These are phyloP conservation scores for Aurelia coerulea DNA, from an alignment of 30 jellyfish, hydroid and myxozoan genomes.

Conservation along the genomic window DNA sequence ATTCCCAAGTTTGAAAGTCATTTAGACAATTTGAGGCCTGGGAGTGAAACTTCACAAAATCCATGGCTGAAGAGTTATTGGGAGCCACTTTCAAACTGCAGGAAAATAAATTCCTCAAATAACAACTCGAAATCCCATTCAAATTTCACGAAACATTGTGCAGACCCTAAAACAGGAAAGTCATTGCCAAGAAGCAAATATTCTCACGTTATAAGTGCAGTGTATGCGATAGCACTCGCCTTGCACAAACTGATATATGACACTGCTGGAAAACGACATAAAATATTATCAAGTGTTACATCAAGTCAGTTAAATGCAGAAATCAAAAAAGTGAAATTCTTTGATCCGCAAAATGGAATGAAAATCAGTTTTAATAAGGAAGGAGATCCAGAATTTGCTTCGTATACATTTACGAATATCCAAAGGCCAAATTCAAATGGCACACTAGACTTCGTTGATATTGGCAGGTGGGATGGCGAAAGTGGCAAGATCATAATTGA, in stretches of 20 bases:
- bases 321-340: slow-evolving; percentile 37
- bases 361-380: slow-evolving; percentile 51
- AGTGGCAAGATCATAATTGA: slow-evolving; percentile 3
- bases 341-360: slow-evolving; percentile 44
- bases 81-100: slow-evolving; percentile 28
- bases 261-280: slow-evolving; percentile 1
- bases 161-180: slow-evolving; percentile 29
- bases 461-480: slow-evolving; percentile 83
- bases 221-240: slow-evolving; percentile 78
- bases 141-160: neutral
- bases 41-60: slow-evolving; percentile 2
- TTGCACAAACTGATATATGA: slow-evolving; percentile 38
- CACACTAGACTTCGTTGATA: slow-evolving; percentile 3
- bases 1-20: slow-evolving; percentile 61
- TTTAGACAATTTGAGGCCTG: slow-evolving; percentile 15
- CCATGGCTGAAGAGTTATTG: slow-evolving; percentile 81
- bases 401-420: slow-evolving; percentile 66
- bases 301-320: slow-evolving; percentile 29
- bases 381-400: slow-evolving; percentile 78
- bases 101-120: neutral
- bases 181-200: slow-evolving; percentile 56
- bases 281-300: neutral
- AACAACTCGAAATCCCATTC: neutral
- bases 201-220: slow-evolving; percentile 80
- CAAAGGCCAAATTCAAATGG: neutral